phyloP scores from a whole-genome alignment of 2,888 invertebrate species.

The Tenthredo mesomela region DNA sequence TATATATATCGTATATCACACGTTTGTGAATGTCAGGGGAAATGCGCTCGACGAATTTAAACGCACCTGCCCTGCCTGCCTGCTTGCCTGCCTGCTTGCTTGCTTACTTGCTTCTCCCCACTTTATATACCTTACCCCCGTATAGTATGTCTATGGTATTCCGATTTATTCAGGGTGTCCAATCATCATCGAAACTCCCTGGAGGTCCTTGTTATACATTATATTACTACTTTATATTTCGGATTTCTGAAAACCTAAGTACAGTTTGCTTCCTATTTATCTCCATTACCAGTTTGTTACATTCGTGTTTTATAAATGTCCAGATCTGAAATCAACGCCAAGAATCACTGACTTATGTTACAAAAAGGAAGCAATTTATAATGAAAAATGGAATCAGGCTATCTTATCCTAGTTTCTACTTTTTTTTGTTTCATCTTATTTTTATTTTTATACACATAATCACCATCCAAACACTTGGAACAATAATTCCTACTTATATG shows the following conservation, averaged over 20 bases:
- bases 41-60: slow-evolving; percentile 41
- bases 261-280: neutral
- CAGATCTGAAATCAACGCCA: neutral
- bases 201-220: neutral
- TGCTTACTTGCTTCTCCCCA: neutral
- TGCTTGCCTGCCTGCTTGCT: neutral
- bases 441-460: neutral
- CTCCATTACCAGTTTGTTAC: neutral
- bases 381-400: neutral
- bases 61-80: slow-evolving; percentile 28
- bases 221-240: neutral
- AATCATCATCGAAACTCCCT: neutral
- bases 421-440: no score
- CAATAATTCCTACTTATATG: neutral
- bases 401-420: neutral
- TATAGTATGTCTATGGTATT: neutral
- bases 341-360: neutral
- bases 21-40: slow-evolving; percentile 29
- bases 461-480: neutral
- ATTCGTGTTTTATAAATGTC: no score
- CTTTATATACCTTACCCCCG: neutral
- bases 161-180: neutral
- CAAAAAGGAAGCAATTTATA: neutral
- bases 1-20: slow-evolving; percentile 4
- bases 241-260: neutral